Evolutionary conservation across 2,888 invertebrate genomes (phyloP), one percentile per base, ranked within the genome.

Genomic region (Conistra vaccinii): DNA sequence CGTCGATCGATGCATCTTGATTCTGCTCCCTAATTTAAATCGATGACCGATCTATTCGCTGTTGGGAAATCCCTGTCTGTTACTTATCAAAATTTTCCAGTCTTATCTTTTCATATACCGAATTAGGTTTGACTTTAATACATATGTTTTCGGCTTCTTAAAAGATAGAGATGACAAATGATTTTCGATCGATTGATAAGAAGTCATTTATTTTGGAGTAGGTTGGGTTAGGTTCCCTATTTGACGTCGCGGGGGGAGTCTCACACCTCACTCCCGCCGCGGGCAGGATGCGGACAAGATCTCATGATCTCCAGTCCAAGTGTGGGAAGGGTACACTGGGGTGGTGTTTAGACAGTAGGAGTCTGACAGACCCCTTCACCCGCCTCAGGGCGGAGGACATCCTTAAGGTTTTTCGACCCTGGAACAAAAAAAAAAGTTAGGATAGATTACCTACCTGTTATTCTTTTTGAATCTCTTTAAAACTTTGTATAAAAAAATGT

Each of bases 81-180:
- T 55, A 66, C 23, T 35, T 53, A 70, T n/a, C 20, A 23, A 71
- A n/a, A 26, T 42, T 61, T 66, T 55, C 65, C 48, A 63, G 10
- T 35, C 9, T 39, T 12, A 58, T 71, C 62, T 71, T 70, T 58
- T 60, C 23, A 39, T 63, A 53, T 12, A 26, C 12, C 32, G 76
- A 62, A 67, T 76, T 35, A 42, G 32, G 48, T 29, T 14, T 81
- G 62, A 45, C 35, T 29, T 23, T 39, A 29, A 51, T 39, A 67
- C 70, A 66, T 29, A 55, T 55, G 14, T 65, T 55, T 57, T 70
- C 48, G 48, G 67, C 48, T 35, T 76, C 67, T 65, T 77, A 68
- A 61, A 68, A 68, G 82, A 82, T 77, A 61, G 68, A 70, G 17
- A 23, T 57, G 66, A 58, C 20, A 58, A 76, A 62, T 39, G 70